Base-by-base conservation (phyloP, 2,888 invertebrate genomes). In the Hemithea aestivaria region DNA sequence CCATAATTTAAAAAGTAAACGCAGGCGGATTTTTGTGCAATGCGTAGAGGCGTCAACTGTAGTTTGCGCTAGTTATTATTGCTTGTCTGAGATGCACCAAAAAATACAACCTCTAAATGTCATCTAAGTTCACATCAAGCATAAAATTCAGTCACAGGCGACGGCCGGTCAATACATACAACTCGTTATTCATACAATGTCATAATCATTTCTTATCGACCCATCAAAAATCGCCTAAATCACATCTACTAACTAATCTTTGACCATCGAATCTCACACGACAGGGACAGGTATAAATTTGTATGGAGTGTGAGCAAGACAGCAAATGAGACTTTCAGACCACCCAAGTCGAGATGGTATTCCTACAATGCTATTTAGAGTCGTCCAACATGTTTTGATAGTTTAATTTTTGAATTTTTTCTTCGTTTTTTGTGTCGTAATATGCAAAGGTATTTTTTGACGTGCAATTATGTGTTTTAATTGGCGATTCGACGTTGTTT, bases 321-420 rank as follows among this genome's bases (percentile, higher is more conserved):
- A n/a, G 48, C 22, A 9, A 9, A 36, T 38, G 62, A 56, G 56
- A 57, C 61, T 55, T 43, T 57, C 48, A 63, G 84, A 84, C 84
- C 84, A 84, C 84, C 84, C 84, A 84, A 84, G 84, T 74, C 37
- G 71, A 30, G 11, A 46, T 60, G 75, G 79, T 71, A 80, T 81
- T 70, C 65, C 47, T 67, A 63, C 59, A 65, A 69, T 72, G 66
- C 70, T 60, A 66, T 64, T 64, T 65, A 52, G 66, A 55, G 59
- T 50, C 55, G 62, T 45, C 47, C 55, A 54, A 53, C 54, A 56
- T 61, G 59, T 80, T 66, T 81, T 83, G 82, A 80, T 82, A 62
- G 54, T 80, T 74, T 62, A 58, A 57, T 65, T 63, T 61, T 44
- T 37, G 33, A 35, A 24, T 55, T 52, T 56, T 55, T 60, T 53